These are phyloP conservation scores for Oncorhynchus masou DNA, from an alignment of 2,113 vertebrate species.

Conservation along the genomic window DNA sequence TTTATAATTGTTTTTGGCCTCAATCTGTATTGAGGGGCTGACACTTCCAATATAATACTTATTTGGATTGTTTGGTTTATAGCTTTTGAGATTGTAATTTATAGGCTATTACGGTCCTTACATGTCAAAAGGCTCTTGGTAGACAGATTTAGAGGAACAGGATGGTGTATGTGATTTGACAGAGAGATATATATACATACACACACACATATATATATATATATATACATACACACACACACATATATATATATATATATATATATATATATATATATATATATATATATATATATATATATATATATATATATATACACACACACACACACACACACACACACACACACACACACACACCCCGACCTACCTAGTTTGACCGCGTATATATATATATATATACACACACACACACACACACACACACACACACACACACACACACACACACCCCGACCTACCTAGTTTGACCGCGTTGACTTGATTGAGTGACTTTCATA, in stretches of 20 bases:
- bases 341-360: no score
- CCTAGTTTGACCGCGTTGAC: slow-evolving; percentile 13
- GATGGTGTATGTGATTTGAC: slow-evolving; percentile 29
- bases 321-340: no score
- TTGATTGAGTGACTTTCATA: slow-evolving; percentile 31
- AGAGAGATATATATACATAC: slow-evolving; percentile 46
- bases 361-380: not conserved
- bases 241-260: no score
- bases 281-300: no score
- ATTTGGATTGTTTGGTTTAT: not conserved
- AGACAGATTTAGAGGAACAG: not conserved
- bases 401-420: no score
- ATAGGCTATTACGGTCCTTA: no score
- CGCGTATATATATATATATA: not conserved
- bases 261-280: no score
- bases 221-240: no score
- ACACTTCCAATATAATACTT: not conserved
- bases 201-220: no score
- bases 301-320: no score
- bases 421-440: no score
- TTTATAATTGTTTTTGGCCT: not conserved
- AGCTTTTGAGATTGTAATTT: not conserved
- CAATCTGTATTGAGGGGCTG: no score
- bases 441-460: not conserved
- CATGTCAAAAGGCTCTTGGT: not conserved